These are phyloP conservation scores for Centroberyx gerrardi DNA, from an alignment of 2,797 vertebrate species.

Conservation along the genomic window DNA sequence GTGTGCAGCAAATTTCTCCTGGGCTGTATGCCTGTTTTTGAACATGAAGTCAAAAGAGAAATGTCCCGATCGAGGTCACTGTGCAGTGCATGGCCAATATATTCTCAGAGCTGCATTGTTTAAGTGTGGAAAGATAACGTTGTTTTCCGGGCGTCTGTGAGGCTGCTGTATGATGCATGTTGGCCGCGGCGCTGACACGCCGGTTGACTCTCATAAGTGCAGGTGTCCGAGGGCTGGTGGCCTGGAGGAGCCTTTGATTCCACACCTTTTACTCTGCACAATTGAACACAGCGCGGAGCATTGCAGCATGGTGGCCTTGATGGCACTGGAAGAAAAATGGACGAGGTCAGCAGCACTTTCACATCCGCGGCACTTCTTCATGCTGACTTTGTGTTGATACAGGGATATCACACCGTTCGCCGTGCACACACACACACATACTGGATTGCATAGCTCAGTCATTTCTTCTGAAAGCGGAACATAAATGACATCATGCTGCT, in stretches of 20 bases:
- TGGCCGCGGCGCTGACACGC: slow-evolving; percentile 68
- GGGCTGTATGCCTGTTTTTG: slow-evolving; percentile 31
- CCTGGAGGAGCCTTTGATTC: slow-evolving; percentile 63
- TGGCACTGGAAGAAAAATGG: slow-evolving; percentile 75
- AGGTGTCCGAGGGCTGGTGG: slow-evolving; percentile 70
- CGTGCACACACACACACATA: slow-evolving; percentile 29
- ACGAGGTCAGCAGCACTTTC: slow-evolving; percentile 80
- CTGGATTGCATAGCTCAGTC: slow-evolving; percentile 50
- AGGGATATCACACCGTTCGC: slow-evolving; percentile 64
- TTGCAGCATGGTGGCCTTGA: slow-evolving; percentile 74
- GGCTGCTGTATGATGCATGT: slow-evolving; percentile 69
- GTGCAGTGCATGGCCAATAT: slow-evolving; percentile 49
- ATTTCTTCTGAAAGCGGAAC: slow-evolving; percentile 49
- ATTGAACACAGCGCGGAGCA: slow-evolving; percentile 59
- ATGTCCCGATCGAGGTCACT: slow-evolving; percentile 47
- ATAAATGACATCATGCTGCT: slow-evolving; percentile 41
- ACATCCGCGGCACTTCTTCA: slow-evolving; percentile 67
- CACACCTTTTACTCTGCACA: slow-evolving; percentile 73
- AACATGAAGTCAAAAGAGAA: slow-evolving; percentile 56
- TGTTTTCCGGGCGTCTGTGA: slow-evolving; percentile 60
- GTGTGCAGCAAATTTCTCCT: slow-evolving; percentile 23
- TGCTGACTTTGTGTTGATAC: slow-evolving; percentile 76
- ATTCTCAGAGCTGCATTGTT: slow-evolving; percentile 47
- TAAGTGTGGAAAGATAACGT: slow-evolving; percentile 60
- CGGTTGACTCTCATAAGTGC: slow-evolving; percentile 75